Evolutionary conservation across 2,888 invertebrate species (phyloP), one percentile per base, ranked within the genome.

Genomic region (Nymphalis urticae): DNA sequence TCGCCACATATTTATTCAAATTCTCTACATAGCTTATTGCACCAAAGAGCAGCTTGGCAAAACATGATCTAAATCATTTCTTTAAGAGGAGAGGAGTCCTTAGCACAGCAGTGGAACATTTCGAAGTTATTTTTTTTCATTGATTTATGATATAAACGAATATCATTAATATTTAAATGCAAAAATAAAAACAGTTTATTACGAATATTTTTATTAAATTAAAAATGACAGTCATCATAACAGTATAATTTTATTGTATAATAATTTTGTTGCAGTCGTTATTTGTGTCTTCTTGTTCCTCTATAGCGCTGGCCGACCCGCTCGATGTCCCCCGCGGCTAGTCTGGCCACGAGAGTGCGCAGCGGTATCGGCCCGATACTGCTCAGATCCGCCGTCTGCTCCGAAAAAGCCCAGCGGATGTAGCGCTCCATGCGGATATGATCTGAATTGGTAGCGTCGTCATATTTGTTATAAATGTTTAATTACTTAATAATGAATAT

Each of bases 401-500:
- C 85, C 0, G 87, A 84, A 78, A 90, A 92, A 36, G 87, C 89
- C 91, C 92, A 93, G 61, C 92, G 87, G 58, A 93, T 85, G 79
- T 92, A 86, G 17, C 86, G 86, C 72, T 93, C 91, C 91, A 93
- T 91, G 17, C 89, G 86, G 48, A 90, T 84, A 74, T 93, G 93
- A 76, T 93, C 93, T 92, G 76, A 0, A 58, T 42, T 42, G 32
- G 9, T 8, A 7, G 16, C 6, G 10, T 24, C 16, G 24, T 53
- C 10, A 24, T 16, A 16, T 53, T 24, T 10, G n/a, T n/a, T n/a
- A n/a, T n/a, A 24, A 42, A 13, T 13, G 13, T 4, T 42, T 42
- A 42, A 42, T 9, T 9, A 36, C 36, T 27, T 5, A 27, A 5
- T 27, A 27, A 27, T 27, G 5, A 48, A n/a, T n/a, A 17, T 17